Evolutionary conservation across 2,797 vertebrate genomes (phyloP).

Genomic region (Limnodromus scolopaceus): DNA sequence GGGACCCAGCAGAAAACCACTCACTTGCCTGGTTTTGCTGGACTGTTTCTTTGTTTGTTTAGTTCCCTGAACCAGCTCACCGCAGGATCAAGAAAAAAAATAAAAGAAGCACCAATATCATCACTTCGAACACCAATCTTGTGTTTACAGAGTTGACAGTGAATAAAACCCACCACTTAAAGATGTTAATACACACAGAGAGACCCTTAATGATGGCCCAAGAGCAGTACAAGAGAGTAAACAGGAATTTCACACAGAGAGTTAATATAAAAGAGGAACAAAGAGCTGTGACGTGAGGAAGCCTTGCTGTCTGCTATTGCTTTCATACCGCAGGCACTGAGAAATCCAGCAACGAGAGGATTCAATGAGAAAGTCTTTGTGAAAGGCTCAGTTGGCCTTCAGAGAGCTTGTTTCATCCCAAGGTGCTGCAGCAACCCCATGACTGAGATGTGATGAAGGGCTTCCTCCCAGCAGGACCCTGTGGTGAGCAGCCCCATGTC

Average conservation of each 20-base stretch:
- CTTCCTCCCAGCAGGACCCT: rapidly evolving
- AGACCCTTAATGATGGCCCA: background rate
- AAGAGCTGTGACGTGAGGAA: background rate
- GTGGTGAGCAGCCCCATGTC: rapidly evolving
- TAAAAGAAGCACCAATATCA: background rate
- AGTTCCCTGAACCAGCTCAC: background rate
- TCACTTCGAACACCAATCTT: rapidly evolving
- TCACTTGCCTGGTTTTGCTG: background rate
- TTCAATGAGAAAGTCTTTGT: background rate
- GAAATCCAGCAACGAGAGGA: background rate
- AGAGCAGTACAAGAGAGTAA: background rate
- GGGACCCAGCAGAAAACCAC: background rate
- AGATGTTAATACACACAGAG: background rate
- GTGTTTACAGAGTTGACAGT: background rate
- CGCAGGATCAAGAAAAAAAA: background rate
- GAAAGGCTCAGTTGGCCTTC: background rate
- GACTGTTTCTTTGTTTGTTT: background rate
- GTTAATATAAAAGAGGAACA: background rate
- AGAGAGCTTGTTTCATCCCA: background rate
- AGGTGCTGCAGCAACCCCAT: background rate
- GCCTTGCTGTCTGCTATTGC: background rate
- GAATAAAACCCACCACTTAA: background rate
- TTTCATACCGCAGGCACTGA: background rate
- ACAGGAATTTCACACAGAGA: background rate
- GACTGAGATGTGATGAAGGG: background rate